phyloP scores from a whole-genome alignment of 2,797 vertebrate genomes.

The Aselliscus stoliczkanus region DNA sequence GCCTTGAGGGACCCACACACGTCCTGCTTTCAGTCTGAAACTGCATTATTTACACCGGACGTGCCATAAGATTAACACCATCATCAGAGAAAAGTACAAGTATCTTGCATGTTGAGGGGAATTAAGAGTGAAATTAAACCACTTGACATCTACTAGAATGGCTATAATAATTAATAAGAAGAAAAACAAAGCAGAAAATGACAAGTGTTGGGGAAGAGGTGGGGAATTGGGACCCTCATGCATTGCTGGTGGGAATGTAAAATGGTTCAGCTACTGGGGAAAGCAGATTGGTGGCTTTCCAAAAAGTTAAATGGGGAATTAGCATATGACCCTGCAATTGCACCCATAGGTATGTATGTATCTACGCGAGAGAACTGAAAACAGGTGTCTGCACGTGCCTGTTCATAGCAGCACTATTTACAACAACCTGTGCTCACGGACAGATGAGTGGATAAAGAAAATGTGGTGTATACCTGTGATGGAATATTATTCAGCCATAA shows the following conservation, averaged over 20 bases:
- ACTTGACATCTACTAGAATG: neutral
- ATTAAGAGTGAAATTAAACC: neutral
- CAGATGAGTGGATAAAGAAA: neutral
- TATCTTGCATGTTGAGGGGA: neutral
- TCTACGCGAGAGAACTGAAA: neutral
- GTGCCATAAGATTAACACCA: neutral
- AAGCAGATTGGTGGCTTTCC: neutral
- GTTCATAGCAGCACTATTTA: neutral
- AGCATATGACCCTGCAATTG: neutral
- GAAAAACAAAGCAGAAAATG: neutral
- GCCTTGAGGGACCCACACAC: rapidly evolving
- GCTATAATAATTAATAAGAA: neutral
- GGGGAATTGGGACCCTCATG: neutral
- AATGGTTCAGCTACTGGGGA: neutral
- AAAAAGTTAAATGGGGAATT: neutral
- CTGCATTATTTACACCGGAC: neutral
- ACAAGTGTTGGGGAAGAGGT: neutral
- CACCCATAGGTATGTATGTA: neutral
- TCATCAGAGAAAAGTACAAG: neutral
- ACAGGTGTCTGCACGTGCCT: rapidly evolving
- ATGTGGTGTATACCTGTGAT: no score
- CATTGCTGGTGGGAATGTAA: neutral
- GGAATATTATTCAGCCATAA: neutral
- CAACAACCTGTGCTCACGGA: rapidly evolving
- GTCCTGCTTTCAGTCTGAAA: neutral